Conservation (phyloP, 2,888 invertebrate genomes). For the Cloeon dipterum region DNA sequence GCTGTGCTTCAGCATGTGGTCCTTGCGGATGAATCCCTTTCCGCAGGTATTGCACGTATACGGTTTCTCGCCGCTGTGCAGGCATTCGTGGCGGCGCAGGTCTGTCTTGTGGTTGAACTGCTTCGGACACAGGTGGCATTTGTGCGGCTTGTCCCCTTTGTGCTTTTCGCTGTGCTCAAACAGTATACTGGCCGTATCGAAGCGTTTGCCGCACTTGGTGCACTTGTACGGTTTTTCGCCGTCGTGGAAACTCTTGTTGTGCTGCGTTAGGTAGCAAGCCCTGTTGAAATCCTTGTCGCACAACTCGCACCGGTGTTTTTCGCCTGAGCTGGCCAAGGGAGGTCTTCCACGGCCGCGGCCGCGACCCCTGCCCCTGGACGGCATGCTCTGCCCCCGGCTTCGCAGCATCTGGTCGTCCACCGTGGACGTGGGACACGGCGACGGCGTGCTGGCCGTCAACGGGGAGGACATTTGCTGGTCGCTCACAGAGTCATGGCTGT, state of each 20-base stretch:
- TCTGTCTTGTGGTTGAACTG: constrained; percentile 84
- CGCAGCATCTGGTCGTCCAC: too few species aligned
- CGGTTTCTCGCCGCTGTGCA: constrained; percentile 69
- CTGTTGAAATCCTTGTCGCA: constrained; percentile 70
- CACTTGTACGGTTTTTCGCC: constrained; percentile 74
- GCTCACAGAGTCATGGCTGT: constrained; percentile 22
- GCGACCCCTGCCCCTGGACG: constrained; percentile 26
- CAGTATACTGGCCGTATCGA: constrained; percentile 43
- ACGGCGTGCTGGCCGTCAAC: constrained; percentile 20
- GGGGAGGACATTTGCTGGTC: constrained; percentile 20
- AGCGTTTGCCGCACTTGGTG: constrained; percentile 64
- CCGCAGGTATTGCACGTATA: constrained; percentile 59
- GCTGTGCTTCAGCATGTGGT: constrained; percentile 74
- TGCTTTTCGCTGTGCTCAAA: constrained; percentile 55
- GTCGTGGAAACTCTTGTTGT: constrained; percentile 72
- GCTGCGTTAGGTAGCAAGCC: constrained; percentile 72
- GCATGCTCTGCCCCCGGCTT: constrained; percentile 16
- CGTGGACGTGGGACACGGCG: neutral
- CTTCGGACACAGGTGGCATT: constrained; percentile 65
- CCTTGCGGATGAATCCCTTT: constrained; percentile 74
- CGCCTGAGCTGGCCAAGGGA: constrained; percentile 11
- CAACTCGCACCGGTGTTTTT: constrained; percentile 43
- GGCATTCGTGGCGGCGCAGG: constrained; percentile 61
- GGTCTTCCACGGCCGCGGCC: constrained; percentile 12
- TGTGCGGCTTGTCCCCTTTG: constrained; percentile 62